These are phyloP conservation scores for Cyprinella venusta DNA, from an alignment of 2,797 vertebrate genomes.

Conservation along the genomic window DNA sequence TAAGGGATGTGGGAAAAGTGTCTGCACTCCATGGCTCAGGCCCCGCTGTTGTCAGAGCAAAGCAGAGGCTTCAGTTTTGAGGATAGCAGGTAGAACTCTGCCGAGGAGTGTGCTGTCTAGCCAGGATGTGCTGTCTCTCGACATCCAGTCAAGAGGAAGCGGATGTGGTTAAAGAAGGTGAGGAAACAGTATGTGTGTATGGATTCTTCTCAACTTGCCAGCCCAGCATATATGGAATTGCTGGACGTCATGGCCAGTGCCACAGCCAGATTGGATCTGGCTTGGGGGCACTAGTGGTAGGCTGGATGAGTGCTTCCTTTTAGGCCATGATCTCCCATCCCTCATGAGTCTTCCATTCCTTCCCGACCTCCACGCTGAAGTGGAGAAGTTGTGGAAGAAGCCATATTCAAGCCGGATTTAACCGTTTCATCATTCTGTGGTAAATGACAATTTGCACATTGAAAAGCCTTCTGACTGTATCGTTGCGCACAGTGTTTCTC, in stretches of 20 bases:
- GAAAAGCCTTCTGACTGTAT: too few species aligned
- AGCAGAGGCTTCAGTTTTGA: background rate
- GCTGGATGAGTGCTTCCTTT: background rate
- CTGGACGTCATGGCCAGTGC: background rate
- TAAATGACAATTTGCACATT: too few species aligned
- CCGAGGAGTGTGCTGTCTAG: background rate
- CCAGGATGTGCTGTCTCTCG: background rate
- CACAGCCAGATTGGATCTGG: background rate
- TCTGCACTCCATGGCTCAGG: background rate
- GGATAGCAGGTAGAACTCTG: background rate
- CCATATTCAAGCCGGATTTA: background rate
- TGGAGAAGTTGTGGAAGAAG: background rate
- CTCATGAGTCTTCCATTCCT: background rate
- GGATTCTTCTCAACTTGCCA: background rate
- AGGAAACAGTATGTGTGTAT: background rate
- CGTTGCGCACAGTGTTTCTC: too few species aligned
- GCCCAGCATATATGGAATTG: background rate
- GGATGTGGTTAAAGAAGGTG: background rate
- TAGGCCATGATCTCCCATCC: background rate
- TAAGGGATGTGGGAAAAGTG: background rate
- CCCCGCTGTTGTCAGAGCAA: too few species aligned
- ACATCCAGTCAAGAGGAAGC: background rate
- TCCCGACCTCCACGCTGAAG: background rate
- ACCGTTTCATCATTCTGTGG: background rate
- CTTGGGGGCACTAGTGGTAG: too few species aligned